Base-by-base conservation (phyloP, 2,797 vertebrate genomes). In the Galago senegalensis region DNA sequence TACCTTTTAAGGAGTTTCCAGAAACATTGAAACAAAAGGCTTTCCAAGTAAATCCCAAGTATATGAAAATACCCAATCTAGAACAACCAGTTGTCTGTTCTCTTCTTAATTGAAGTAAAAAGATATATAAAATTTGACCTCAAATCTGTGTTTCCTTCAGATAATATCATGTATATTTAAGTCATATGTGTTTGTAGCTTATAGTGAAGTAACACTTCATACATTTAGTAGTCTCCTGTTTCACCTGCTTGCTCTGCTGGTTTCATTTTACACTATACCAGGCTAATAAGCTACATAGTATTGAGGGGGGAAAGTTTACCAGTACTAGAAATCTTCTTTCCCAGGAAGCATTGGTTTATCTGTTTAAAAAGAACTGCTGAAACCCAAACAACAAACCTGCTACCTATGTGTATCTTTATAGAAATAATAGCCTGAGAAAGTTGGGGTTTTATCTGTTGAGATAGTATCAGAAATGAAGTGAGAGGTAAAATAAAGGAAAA, bases 1-100 rank as follows among this genome's bases (percentile, higher is more conserved):
- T 91, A 73, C 63, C 56, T 95, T 95, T 82, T 20, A 86, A 91
- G 79, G 83, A 16, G 43, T 96, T 96, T 60, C 43, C 79, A 77
- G 86, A 89, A 77, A 82, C 69, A 7, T 56, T 18, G 43, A 97
- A 91, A 65, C 11, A 86, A 77, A 65, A 79, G 7, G 12, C 53
- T 88, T 92, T 91, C 69, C 65, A 89, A 53, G 14, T 21, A 8
- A 93, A 60, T 21, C 23, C n/a, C 82, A 76, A 65, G 34, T 25
- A 37, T 77, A 23, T 49, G 46, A 85, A 80, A 81, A 89, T 96
- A 86, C 4, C 5, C 70, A 72, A 72, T 56, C 72, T 81, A 81
- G 43, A 86, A 76, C 37, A 43, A 82, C 2, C 5, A 89, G 4
- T 87, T 60, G 1, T 61, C 58, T 79, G 2, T 67, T 85, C 80